phyloP scores from a whole-genome alignment of 2,888 invertebrate genomes.

The Ophraella communa region DNA sequence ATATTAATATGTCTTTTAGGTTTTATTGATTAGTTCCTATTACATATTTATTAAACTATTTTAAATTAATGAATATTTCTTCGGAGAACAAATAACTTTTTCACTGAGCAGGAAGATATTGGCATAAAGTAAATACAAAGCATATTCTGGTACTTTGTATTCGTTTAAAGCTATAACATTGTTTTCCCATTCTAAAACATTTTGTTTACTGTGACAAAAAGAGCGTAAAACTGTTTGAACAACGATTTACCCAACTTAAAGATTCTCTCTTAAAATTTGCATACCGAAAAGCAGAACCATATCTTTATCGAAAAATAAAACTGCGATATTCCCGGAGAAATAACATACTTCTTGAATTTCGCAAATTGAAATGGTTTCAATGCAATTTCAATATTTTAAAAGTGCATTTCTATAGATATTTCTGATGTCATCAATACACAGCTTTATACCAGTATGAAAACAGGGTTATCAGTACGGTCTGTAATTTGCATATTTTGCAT shows the following conservation, averaged over 20 bases:
- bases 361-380: constrained; percentile 24
- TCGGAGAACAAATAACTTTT: not conserved
- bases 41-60: too few relatives aligned
- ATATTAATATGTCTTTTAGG: too few relatives aligned
- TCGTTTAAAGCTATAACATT: not conserved
- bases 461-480: constrained; percentile 29
- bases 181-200: not conserved
- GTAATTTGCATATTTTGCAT: constrained; percentile 34
- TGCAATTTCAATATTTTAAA: constrained; percentile 26
- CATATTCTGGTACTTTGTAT: not conserved
- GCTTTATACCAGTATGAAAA: constrained; percentile 22
- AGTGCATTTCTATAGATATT: constrained; percentile 22
- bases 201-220: not conserved
- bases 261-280: not conserved
- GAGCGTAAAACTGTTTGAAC: not conserved
- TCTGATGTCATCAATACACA: constrained; percentile 20
- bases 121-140: not conserved
- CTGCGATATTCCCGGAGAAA: not conserved
- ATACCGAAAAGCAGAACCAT: constrained; percentile 1
- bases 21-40: too few relatives aligned
- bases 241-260: not conserved
- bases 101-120: not conserved
- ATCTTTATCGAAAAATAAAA: not conserved
- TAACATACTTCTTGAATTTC: constrained; percentile 19
- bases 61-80: too few relatives aligned